Base-by-base conservation (phyloP, 2,797 vertebrate genomes). In the Sebastes glaucus region DNA sequence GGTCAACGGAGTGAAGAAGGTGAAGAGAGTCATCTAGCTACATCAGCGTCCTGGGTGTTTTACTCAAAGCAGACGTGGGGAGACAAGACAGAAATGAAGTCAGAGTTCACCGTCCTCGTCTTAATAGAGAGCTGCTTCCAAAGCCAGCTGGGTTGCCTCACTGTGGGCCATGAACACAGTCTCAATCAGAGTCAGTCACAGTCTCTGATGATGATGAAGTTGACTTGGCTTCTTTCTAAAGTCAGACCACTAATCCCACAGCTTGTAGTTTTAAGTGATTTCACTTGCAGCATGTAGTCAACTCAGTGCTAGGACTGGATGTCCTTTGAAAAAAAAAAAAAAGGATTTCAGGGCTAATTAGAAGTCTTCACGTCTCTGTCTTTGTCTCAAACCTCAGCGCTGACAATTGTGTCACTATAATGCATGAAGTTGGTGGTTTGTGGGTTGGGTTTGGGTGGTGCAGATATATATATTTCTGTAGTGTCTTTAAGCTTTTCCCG, bases 51-150 rank as follows among this genome's bases (percentile, higher is more conserved):
- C 61, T 33, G 71, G 72, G 73, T 78, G 75, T 91, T 72, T 86
- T 22, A 79, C 56, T 81, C 32, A 66, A 68, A 85, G 78, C 74
- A 78, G 71, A 67, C 55, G 3, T 28, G 3, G 22, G 25, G 46
- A 20, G 46, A 71, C 64, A 72, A 68, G 81, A 80, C 85, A 73
- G 66, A 70, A 57, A 78, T 91, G 25, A 89, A 90, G 81, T 87
- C 73, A 77, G 38, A 74, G 49, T 22, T 52, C 49, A 22, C 8
- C 4, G 49, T 53, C 20, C 8, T n/a, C 14, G 49, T 53, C 49
- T n/a, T 53, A 42, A 42, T 18, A 8, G 46, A 49, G 16, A 49
- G 46, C 57, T 49, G 46, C 56, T 64, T 77, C 52, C 81, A 80
- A 65, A 74, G 53, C 60, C 78, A 86, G 72, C 65, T 79, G 84